Conservation (phyloP, 2,113 vertebrate species). For the Upupa epops region DNA sequence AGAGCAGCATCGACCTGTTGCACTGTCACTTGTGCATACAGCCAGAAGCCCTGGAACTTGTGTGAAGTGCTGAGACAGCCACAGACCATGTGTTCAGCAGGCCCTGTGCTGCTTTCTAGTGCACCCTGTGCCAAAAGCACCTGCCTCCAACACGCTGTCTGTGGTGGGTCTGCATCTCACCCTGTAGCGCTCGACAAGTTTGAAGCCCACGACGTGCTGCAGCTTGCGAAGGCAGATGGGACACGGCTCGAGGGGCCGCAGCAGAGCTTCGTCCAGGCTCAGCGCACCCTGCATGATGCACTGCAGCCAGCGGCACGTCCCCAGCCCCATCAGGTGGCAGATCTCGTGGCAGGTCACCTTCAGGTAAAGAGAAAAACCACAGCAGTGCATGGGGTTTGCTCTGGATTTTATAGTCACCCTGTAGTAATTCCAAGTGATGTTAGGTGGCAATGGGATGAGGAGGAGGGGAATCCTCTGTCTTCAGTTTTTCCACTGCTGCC, state of each 20-base stretch:
- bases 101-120: no score
- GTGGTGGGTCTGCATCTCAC: conserved; percentile 23
- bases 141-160: fast-evolving
- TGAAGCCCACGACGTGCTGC: conserved; percentile 76
- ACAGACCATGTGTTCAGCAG: not conserved
- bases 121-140: not conserved
- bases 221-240: conserved; percentile 79
- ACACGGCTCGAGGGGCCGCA: conserved; percentile 74
- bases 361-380: not conserved
- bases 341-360: conserved; percentile 75
- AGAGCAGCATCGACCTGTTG: not conserved
- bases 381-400: not conserved
- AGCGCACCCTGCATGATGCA: conserved; percentile 77
- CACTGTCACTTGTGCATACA: not conserved
- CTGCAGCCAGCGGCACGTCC: conserved; percentile 77
- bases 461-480: not conserved
- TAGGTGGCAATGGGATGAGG: not conserved
- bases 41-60: not conserved
- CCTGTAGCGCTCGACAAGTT: conserved; percentile 75
- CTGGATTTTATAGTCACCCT: not conserved
- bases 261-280: conserved; percentile 71
- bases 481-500: not conserved
- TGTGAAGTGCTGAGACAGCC: not conserved
- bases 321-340: conserved; percentile 77
- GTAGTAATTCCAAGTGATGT: not conserved